phyloP scores from a whole-genome alignment of 2,797 vertebrate species.

The Sebastes kiyomatsui region DNA sequence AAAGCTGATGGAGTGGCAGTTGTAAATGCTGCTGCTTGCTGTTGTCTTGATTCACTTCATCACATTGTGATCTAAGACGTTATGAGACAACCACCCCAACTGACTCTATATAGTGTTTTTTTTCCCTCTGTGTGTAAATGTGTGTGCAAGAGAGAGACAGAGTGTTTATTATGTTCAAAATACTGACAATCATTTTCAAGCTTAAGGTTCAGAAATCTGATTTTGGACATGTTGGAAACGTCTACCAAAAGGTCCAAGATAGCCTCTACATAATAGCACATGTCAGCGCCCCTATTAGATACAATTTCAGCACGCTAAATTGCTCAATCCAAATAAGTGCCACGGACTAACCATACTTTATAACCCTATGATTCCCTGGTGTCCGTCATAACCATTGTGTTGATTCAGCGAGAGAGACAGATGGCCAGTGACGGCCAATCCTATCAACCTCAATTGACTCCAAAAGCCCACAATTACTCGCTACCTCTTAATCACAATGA shows the following conservation, averaged over 20 bases:
- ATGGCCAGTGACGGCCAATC: conserved; percentile 32
- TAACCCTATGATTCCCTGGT: conserved; percentile 26
- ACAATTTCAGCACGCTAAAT: background rate
- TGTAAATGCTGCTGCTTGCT: conserved; percentile 60
- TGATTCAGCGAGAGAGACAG: conserved; percentile 51
- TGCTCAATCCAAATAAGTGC: conserved; percentile 24
- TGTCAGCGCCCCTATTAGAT: conserved; percentile 3
- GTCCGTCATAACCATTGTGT: conserved; percentile 29
- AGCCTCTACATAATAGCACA: background rate
- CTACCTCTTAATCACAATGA: conserved; percentile 66
- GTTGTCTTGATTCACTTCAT: conserved; percentile 61
- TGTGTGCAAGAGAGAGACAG: background rate
- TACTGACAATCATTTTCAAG: conserved; percentile 10
- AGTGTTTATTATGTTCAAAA: conserved; percentile 1
- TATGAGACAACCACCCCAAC: conserved; percentile 24
- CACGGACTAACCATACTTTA: background rate
- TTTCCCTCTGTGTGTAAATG: background rate
- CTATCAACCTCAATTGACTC: conserved; percentile 69
- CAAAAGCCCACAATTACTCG: conserved; percentile 63
- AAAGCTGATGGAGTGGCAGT: conserved; percentile 59
- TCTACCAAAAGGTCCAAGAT: background rate
- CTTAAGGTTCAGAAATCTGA: background rate
- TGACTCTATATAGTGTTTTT: conserved; percentile 4
- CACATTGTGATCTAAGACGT: conserved; percentile 39
- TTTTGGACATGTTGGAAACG: background rate